Conservation (phyloP, 1,140 invertebrate species). For the Dinothrombium tinctorium region DNA sequence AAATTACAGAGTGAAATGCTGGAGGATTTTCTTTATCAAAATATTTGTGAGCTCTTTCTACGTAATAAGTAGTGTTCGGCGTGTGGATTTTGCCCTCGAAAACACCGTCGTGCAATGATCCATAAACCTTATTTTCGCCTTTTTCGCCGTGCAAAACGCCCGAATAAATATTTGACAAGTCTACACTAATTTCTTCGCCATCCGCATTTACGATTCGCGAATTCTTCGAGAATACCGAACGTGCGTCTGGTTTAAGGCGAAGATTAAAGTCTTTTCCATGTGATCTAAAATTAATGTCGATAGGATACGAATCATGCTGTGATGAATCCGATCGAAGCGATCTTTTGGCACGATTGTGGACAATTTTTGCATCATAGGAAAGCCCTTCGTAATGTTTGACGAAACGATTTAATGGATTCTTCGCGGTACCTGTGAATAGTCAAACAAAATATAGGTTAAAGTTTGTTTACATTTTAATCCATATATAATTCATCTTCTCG, state of each 20-base stretch:
- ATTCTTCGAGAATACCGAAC: conserved; percentile 48
- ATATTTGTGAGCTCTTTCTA: conserved; percentile 73
- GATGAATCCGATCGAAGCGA: not conserved
- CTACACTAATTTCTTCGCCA: conserved; percentile 19
- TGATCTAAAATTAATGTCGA: conserved; percentile 41
- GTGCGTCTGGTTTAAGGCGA: conserved; percentile 46
- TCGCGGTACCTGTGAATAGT: no score
- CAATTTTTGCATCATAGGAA: not conserved
- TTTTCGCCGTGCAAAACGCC: conserved; percentile 42
- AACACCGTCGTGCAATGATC: conserved; percentile 72
- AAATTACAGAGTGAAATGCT: conserved; percentile 80
- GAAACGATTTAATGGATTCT: not conserved
- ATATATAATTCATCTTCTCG: no score
- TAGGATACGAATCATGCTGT: not conserved
- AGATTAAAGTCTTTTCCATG: conserved; percentile 53
- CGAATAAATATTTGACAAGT: conserved; percentile 28
- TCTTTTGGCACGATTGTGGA: not conserved
- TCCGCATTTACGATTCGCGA: conserved; percentile 35
- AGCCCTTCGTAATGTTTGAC: not conserved
- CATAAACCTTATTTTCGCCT: conserved; percentile 50
- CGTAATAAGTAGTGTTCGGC: conserved; percentile 47
- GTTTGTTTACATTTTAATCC: no score
- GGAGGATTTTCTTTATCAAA: conserved; percentile 15
- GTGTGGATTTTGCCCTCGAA: conserved; percentile 86
- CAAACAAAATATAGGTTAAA: no score